Evolutionary conservation across 2,888 invertebrate species (phyloP), one percentile per base, ranked within the genome.

Genomic region (Nephrotoma flavescens): DNA sequence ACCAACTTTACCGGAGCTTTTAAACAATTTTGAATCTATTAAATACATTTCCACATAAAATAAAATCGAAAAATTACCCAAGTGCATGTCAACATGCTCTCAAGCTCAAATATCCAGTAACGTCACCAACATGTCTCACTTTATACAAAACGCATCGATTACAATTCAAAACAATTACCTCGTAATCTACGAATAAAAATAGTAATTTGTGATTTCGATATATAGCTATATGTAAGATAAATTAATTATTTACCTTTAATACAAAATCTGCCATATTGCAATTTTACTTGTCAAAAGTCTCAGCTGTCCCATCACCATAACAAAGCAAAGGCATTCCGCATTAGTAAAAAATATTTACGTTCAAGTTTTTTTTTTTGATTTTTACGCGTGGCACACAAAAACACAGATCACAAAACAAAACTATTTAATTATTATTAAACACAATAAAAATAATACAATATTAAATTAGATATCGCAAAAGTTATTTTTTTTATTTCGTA

Each of bases 261-360:
- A 41, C 12, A 42, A 83, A 42, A 42, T 84, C 85, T 45, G 85
- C 85, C 85, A 85, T 85, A 85, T 85, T 85, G 85, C 44, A 85
- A 85, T 19, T 71, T 85, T 15, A 85, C 42, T 44, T 85, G 85
- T 85, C 85, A 85, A 85, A 85, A 19, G 19, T 44, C 85, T 85
- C 85, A 85, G 85, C 85, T 85, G 85, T 85, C 42, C 85, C 85
- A 85, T 85, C 19, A 44, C 45, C 42, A 85, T 44, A 84, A 84
- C 41, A 42, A 84, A 71, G 71, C 71, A 71, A 71, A 71, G 11
- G 71, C 9, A 31, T n/a, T n/a, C n/a, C n/a, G n/a, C n/a, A n/a
- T 31, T 31, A 31, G 31, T 2, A 19, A 71, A 71, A 9, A 31
- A 9, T 71, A 3, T 11, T 71, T 71, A 31, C 7, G 6, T 9